Evolutionary conservation across 1,140 invertebrate genomes (phyloP), one percentile per base, ranked within the genome.

Genomic region (Drosophila insularis): DNA sequence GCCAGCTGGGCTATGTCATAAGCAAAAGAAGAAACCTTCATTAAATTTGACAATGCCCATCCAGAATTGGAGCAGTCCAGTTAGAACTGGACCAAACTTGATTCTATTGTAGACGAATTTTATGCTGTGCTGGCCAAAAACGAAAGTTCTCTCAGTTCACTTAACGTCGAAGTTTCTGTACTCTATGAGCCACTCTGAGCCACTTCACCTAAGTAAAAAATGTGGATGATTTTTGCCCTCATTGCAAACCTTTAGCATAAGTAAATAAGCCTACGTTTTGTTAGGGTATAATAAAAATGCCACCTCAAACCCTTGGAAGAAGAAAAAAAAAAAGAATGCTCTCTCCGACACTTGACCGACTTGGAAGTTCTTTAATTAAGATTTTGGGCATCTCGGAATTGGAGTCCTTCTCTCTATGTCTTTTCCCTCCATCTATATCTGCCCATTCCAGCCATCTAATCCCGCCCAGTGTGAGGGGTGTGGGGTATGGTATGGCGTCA

Each of bases 301-400:
- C 63, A 46, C 54, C 54, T 46, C 50, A 64, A 63, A 62, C 80
- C 32, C 59, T 59, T 37, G 71, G 2, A 35, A 35, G 70, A 78
- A 14, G 46, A 27, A 11, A 35, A 35, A 71, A 78, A 14, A 62
- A 27, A 37, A 23, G 43, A 23, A 61, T 43, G 19, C 35, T 53
- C 55, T 53, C 50, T 32, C 69, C 71, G 78, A 87, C 81, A 86
- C 81, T 87, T 75, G 79, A 75, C 81, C 43, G 74, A 89, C 84
- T 89, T 89, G 74, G 82, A 89, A 89, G 73, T 89, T 89, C 77
- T 80, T 89, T 89, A 89, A 89, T 89, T 89, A 89, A 89, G 84
- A 89, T 89, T 89, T 89, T 89, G 84, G 80, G 77, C 77, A 80
- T 89, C 76, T 69, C 63, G 27, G 65, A 72, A 71, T 63, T 63